Evolutionary conservation across 2,797 vertebrate genomes (phyloP).

Genomic region (Bucorvus abyssinicus): DNA sequence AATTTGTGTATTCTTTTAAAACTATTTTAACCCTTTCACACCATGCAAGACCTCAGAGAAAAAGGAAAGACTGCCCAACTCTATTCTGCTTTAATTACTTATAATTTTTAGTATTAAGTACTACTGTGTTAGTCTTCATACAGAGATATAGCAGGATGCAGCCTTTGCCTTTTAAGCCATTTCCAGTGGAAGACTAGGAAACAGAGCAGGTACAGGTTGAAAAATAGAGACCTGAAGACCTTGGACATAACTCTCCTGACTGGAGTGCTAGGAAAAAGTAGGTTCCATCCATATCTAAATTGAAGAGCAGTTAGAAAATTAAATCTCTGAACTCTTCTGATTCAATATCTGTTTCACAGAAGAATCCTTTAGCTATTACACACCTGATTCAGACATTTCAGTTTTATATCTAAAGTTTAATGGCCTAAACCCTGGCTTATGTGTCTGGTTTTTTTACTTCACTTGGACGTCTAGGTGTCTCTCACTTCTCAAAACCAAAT

Average conservation of each 20-base stretch:
- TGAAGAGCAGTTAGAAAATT: background rate
- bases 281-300: background rate
- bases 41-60: background rate
- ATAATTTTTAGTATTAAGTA: background rate
- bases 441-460: background rate
- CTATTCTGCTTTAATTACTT: background rate
- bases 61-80: background rate
- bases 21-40: background rate
- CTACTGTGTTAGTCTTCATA: background rate
- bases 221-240: background rate
- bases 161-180: background rate
- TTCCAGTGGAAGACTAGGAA: background rate
- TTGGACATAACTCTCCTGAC: background rate
- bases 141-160: background rate
- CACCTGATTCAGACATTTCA: background rate
- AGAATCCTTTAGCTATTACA: background rate
- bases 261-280: background rate
- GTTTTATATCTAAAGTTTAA: background rate
- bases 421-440: background rate
- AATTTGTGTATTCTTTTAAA: background rate
- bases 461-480: background rate
- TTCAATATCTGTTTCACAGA: background rate
- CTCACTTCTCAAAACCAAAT: background rate
- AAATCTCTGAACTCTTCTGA: background rate
- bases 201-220: background rate